Conservation (phyloP, 1,140 invertebrate genomes). For the Neodiprion lecontei region DNA sequence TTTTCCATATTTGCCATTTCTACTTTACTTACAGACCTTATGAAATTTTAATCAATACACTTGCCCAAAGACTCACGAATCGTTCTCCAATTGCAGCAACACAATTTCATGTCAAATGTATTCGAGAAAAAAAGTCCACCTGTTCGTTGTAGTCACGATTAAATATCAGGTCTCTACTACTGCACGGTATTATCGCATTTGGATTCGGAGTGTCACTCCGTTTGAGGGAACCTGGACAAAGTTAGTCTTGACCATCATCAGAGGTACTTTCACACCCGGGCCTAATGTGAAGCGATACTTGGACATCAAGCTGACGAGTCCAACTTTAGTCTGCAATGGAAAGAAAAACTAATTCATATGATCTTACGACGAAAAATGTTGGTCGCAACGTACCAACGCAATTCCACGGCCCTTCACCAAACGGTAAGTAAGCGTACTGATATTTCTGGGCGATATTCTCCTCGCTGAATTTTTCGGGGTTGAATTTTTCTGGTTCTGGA, state of each 20-base stretch:
- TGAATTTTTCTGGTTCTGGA: no score
- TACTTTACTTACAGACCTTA: no score
- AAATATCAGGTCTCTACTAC: no score
- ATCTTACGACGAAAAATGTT: constrained; percentile 15
- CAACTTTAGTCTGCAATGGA: constrained; percentile 55
- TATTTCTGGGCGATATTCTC: constrained; percentile 40
- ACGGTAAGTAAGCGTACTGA: constrained; percentile 57
- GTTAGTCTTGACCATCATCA: constrained; percentile 38
- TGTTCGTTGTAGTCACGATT: no score
- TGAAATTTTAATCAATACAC: no score
- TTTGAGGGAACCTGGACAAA: constrained; percentile 58
- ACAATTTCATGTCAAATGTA: no score
- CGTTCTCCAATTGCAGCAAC: no score
- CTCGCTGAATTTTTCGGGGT: no score
- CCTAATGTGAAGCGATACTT: constrained; percentile 29
- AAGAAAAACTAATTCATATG: constrained; percentile 3
- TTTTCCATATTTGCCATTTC: no score
- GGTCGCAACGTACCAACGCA: constrained; percentile 60
- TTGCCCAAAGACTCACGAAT: no score
- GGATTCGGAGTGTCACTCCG: constrained; percentile 38
- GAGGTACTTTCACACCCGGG: constrained; percentile 44
- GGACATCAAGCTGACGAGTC: constrained; percentile 37
- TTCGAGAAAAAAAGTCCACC: no score
- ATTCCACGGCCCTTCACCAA: constrained; percentile 61
- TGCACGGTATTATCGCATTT: constrained; percentile 8